These are phyloP conservation scores for Congeria kusceri DNA, from an alignment of 2,888 invertebrate genomes.

Conservation along the genomic window DNA sequence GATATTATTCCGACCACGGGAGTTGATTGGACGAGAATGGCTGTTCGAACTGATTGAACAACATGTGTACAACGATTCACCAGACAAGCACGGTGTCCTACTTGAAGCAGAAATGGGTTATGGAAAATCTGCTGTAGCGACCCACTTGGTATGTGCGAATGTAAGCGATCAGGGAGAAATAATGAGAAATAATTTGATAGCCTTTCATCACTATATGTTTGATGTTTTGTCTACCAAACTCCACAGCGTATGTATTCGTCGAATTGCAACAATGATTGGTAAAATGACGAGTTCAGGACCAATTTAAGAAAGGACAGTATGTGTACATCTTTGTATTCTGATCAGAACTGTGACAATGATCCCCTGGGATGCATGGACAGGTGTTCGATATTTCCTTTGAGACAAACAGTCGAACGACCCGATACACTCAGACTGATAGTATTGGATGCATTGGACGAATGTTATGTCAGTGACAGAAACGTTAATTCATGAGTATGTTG, in stretches of 20 bases:
- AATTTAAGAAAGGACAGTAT: not conserved
- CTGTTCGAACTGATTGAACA: not conserved
- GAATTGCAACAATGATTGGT: conserved; percentile 13
- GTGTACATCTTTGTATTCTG: not conserved
- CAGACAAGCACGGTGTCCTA: conserved; percentile 1
- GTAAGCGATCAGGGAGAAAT: not conserved
- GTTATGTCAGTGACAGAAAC: not conserved
- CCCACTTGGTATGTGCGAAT: conserved; percentile 12
- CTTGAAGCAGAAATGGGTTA: conserved; percentile 33
- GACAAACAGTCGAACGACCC: not conserved
- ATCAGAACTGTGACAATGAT: conserved; percentile 5
- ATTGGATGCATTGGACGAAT: conserved; percentile 16
- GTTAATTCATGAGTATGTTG: not conserved
- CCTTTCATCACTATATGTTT: conserved; percentile 19
- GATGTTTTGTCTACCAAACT: conserved; percentile 14
- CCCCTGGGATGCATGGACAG: conserved; percentile 1
- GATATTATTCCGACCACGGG: not conserved
- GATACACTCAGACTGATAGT: not conserved
- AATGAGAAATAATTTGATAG: conserved; percentile 7
- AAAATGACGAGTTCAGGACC: not conserved
- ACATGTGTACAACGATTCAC: not conserved
- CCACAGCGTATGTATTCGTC: not conserved
- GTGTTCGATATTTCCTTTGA: conserved; percentile 7
- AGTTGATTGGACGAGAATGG: conserved; percentile 16
- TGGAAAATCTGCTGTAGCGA: conserved; percentile 21